Base-by-base conservation (phyloP, 1,140 invertebrate species). In the Drosophila chauvacae region DNA sequence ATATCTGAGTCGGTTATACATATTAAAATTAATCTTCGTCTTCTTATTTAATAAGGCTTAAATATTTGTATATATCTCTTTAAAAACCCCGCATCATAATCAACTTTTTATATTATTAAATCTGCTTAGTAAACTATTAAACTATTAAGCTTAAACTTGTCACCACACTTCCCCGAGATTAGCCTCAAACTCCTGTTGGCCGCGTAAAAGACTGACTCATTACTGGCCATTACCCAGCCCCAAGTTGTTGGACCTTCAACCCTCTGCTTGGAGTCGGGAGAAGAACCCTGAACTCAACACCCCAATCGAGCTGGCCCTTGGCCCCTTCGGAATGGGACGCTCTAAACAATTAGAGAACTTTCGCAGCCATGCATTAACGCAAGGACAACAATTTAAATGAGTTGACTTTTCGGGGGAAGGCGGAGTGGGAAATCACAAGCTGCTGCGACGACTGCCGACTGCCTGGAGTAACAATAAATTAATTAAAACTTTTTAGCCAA, bases 401-500 rank as follows among this genome's bases (percentile, higher is more conserved):
- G 84, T 73, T 83, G 84, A 65, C 79, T 71, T 58, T 57, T 13
- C 20, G 51, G 20, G 30, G 16, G 33, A 13, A 3, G 48, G 48
- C 9, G 23, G 13, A n/a, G 41, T 48, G 30, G 60, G 30, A 41
- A 57, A 77, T 75, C 57, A 73, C 59, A 55, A 71, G 58, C 59
- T 71, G 59, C 72, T 69, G 63, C 62, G 57, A 33, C n/a, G 50
- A 63, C 68, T 78, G 75, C 75, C 59, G 72, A 55, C 51, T 64
- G 71, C 79, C 77, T 66, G 75, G 90, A 90, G 85, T 90, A 90
- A 90, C 85, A 90, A 90, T 90, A 90, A 90, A 90, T 90, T 90
- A 90, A 90, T 90, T 90, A 90, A 90, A 90, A 90, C 85, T 90
- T 90, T 90, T 90, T 90, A 73, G 86, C 86, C 85, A 90, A 90